Percentiles rank a stretch among this genome's conserved stretches.
Conservation (phyloP, 2,113 vertebrate species). For the Hylia prasina region DNA sequence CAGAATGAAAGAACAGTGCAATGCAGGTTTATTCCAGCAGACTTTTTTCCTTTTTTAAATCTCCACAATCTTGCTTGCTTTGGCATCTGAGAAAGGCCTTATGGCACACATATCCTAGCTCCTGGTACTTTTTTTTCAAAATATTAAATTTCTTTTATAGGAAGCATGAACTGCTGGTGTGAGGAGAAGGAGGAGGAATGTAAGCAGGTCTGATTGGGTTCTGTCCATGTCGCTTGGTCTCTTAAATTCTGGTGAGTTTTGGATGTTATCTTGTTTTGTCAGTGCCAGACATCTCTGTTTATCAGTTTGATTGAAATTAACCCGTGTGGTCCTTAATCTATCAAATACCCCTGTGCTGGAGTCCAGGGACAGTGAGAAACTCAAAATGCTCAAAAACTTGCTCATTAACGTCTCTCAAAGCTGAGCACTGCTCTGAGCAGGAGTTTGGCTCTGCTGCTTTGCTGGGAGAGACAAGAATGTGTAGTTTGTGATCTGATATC, state of each 20-base stretch:
- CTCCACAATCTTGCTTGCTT: not conserved
- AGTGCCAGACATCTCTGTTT: not conserved
- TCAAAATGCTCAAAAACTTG: not conserved
- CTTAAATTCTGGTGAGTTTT: not conserved
- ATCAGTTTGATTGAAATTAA: not conserved
- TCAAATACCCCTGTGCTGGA: not conserved
- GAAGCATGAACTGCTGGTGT: not conserved
- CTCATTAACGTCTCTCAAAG: not conserved
- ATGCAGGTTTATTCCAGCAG: not conserved
- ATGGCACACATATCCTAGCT: not conserved
- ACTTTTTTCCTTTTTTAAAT: not conserved
- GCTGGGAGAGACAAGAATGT: not conserved
- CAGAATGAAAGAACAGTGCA: not conserved
- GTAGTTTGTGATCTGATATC: not conserved
- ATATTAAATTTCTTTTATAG: not conserved
- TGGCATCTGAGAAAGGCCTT: not conserved
- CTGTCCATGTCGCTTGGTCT: not conserved
- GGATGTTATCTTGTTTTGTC: not conserved
- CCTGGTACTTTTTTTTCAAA: not conserved
- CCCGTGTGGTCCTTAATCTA: not conserved
- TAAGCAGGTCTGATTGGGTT: not conserved
- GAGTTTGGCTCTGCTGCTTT: not conserved
- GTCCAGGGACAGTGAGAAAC: not conserved
- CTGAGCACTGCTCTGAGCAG: not conserved
- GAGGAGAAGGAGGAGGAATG: not conserved